Percentiles rank a stretch among this genome's conserved stretches.
Conservation (phyloP, 2,888 invertebrate genomes). For the Stegana nigrithorax region DNA sequence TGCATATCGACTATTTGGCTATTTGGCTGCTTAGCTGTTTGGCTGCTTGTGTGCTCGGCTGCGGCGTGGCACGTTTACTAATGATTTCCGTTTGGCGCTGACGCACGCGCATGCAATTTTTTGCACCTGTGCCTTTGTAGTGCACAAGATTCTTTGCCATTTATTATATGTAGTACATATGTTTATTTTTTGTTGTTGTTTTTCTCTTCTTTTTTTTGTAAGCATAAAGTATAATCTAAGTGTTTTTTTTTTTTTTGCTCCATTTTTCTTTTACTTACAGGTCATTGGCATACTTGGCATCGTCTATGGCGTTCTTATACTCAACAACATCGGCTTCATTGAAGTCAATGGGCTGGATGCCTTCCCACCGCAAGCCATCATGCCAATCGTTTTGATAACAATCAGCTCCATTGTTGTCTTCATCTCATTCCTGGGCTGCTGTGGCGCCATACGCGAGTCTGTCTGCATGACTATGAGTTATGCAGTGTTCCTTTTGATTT, state of each 20-base stretch:
- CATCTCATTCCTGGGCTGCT: slow-evolving; percentile 90
- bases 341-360: slow-evolving; percentile 68
- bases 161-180: neutral
- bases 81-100: neutral
- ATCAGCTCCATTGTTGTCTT: slow-evolving; percentile 80
- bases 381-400: slow-evolving; percentile 76
- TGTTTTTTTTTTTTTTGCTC: neutral
- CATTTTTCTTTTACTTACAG: slow-evolving; percentile 69
- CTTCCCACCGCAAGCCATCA: slow-evolving; percentile 69
- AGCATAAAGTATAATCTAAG: no score
- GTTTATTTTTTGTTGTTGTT: no score
- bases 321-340: slow-evolving; percentile 71
- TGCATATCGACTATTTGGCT: neutral
- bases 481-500: slow-evolving; percentile 77
- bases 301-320: slow-evolving; percentile 75
- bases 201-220: no score
- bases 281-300: slow-evolving; percentile 78
- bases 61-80: no score
- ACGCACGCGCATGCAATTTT: neutral
- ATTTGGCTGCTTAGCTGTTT: neutral
- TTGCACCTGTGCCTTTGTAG: no score
- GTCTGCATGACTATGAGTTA: slow-evolving; percentile 88
- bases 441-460: slow-evolving; percentile 89
- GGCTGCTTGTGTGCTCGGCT: no score
- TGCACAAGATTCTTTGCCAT: no score